Evolutionary conservation across 2,113 vertebrate genomes (phyloP).

Genomic region (Aplodontia rufa): DNA sequence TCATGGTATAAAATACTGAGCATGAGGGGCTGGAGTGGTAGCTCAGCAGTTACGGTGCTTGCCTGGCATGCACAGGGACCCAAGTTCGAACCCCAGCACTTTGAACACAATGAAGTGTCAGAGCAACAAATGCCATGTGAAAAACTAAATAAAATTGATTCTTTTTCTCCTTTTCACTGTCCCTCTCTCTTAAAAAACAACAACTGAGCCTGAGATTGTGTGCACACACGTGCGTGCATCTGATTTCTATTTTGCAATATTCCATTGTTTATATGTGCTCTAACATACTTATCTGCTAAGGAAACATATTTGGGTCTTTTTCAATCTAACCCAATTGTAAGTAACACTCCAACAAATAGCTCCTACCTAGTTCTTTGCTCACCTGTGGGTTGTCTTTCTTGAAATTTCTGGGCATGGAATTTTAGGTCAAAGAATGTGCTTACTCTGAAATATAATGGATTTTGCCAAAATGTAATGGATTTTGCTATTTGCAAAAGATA

Average conservation of each 20-base stretch:
- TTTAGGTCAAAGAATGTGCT: conserved; percentile 5
- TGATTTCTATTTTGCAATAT: neutral
- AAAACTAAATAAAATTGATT: no score
- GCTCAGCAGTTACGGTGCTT: no score
- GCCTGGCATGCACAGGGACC: no score
- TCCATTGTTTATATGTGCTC: neutral
- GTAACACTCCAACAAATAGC: neutral
- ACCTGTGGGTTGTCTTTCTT: neutral
- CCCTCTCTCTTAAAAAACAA: no score
- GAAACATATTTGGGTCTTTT: neutral
- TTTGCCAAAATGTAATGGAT: neutral
- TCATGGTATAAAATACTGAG: neutral
- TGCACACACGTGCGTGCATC: neutral
- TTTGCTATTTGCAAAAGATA: neutral
- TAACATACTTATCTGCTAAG: neutral
- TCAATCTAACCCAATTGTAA: neutral
- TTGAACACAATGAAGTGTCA: no score
- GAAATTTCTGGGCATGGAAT: neutral
- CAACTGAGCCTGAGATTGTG: no score
- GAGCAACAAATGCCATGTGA: no score
- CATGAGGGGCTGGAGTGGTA: no score
- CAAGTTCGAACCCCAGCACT: no score
- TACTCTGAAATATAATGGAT: neutral
- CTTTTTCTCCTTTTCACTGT: no score
- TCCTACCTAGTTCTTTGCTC: neutral